phyloP scores from a whole-genome alignment of 1,140 invertebrate genomes.

The Trichonephila clavata region DNA sequence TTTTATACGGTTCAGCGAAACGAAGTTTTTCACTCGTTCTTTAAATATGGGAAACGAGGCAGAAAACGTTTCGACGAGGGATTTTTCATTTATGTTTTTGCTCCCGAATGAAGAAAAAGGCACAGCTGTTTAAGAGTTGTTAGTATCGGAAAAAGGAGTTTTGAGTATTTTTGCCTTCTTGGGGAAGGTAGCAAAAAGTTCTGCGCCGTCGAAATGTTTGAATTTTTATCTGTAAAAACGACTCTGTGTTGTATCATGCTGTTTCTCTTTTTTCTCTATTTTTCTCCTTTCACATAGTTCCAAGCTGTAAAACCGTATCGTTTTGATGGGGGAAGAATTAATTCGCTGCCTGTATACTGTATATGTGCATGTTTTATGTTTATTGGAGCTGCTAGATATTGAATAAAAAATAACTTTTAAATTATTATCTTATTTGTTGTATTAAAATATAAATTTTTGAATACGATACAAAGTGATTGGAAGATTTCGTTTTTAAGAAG shows the following conservation, averaged over 20 bases:
- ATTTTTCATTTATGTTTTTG: constrained; percentile 12
- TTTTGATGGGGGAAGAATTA: neutral
- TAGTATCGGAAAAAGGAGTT: constrained; percentile 28
- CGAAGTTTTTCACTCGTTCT: neutral
- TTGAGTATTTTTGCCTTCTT: constrained; percentile 9
- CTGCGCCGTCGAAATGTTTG: constrained; percentile 3
- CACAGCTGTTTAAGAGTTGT: constrained; percentile 27
- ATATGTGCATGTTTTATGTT: neutral
- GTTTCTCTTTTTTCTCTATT: neutral
- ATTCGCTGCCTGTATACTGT: neutral
- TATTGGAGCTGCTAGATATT: too few species aligned
- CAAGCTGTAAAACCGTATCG: neutral
- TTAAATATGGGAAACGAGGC: constrained; percentile 14
- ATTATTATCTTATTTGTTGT: too few species aligned
- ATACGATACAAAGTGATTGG: too few species aligned
- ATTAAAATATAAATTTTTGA: too few species aligned
- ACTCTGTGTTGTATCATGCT: neutral
- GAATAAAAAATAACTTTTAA: too few species aligned
- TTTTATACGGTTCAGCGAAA: constrained; percentile 3
- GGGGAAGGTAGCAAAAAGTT: neutral
- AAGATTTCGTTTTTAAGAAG: too few species aligned
- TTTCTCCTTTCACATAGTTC: neutral
- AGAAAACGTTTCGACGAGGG: neutral
- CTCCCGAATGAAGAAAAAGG: neutral
- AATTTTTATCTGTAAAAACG: constrained; percentile 22